Evolutionary conservation across 2,797 vertebrate genomes (phyloP), one percentile per base, ranked within the genome.

Genomic region (Argya squamiceps): DNA sequence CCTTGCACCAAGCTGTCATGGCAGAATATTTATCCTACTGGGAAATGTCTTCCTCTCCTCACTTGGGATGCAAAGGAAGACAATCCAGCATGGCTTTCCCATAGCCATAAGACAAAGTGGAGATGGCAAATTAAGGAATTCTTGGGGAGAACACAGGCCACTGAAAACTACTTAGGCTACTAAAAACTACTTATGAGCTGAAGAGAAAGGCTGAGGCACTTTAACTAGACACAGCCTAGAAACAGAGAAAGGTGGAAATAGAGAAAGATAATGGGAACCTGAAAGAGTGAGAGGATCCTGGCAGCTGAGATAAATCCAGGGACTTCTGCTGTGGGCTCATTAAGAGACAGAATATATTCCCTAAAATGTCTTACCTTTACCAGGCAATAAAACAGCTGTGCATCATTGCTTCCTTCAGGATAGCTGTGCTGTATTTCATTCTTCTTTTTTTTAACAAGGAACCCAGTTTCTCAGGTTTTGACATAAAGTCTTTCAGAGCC

Each of bases 321-420:
- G 32, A 69, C 55, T 88, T 95, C 67, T 93, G 80, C 62, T 36
- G 34, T 74, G 44, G 52, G 44, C 89, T 95, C 82, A 84, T 94
- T 92, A 95, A 68, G 94, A 94, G 77, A 58, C 23, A 78, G 87
- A 88, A 83, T 88, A 80, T 88, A 64, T 92, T 90, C 47, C 79
- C 73, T 94, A 78, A 88, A 93, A 70, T 10, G 9, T 93, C 89
- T 93, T 95, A 90, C 85, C 74, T 88, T n/a, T 81, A 74, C 23
- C 30, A 91, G 84, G 68, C 89, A 93, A 81, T 93, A 69, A 91
- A 92, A 14, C 73, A 95, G 55, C 89, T 95, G 91, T 86, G 89
- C 55, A 86, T 88, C 82, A 79, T 70, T 90, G 65, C 65, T 91
- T 95, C 27, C 82, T 68, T 91, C 65, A 75, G 53, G 62, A 85